Conservation (phyloP, 2,113 vertebrate species). For the Protomyctophum bolini region DNA sequence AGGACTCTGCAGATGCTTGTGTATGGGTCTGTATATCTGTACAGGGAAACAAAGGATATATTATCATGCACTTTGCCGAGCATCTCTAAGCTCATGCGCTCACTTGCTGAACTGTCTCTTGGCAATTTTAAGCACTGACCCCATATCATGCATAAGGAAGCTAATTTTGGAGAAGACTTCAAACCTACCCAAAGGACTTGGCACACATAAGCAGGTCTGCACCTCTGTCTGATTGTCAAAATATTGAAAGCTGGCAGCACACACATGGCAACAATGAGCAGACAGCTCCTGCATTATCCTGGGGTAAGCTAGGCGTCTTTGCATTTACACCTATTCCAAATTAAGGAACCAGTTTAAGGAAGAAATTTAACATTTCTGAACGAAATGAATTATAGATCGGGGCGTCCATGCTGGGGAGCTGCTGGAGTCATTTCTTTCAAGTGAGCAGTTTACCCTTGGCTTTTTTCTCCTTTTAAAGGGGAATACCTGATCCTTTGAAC, state of each 20-base stretch:
- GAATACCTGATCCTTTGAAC: constrained; percentile 84
- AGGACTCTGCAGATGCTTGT: constrained; percentile 25
- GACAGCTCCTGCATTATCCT: constrained; percentile 22
- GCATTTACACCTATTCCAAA: constrained; percentile 56
- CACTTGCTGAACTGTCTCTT: constrained; percentile 3
- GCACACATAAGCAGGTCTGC: constrained; percentile 34
- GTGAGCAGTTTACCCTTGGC: constrained; percentile 79
- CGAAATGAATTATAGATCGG: constrained; percentile 64
- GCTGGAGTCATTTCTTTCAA: constrained; percentile 70
- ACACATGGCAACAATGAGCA: constrained; percentile 1
- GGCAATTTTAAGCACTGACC: constrained; percentile 1
- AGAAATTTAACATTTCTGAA: constrained; percentile 62
- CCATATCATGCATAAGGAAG: constrained; percentile 35
- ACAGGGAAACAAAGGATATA: constrained; percentile 43
- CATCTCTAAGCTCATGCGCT: constrained; percentile 6
- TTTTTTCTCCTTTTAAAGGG: constrained; percentile 63
- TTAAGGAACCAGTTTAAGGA: constrained; percentile 57
- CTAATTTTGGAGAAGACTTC: constrained; percentile 33
- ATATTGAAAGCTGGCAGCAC: constrained; percentile 14
- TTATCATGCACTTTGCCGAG: constrained; percentile 31
- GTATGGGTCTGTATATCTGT: constrained; percentile 26
- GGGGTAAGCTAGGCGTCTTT: constrained; percentile 9
- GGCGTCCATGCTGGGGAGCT: constrained; percentile 56
- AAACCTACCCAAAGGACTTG: constrained; percentile 29
- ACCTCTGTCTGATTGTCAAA: constrained; percentile 28